Evolutionary conservation across 2,888 invertebrate genomes (phyloP), one percentile per base, ranked within the genome.

Genomic region (Diarsia rubi): DNA sequence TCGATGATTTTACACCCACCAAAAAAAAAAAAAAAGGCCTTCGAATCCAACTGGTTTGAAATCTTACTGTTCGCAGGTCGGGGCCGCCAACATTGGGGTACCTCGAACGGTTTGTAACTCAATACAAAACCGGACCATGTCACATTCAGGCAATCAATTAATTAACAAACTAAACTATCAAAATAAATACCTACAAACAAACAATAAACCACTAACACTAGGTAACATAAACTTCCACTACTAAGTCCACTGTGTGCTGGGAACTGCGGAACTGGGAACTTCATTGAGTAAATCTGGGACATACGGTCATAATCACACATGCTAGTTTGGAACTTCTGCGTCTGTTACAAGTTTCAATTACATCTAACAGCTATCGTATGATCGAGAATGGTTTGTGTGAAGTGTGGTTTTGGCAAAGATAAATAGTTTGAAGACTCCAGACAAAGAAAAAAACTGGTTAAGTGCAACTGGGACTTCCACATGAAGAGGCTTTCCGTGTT

Each of bases 241-340:
- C 44, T 52, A 63, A 74, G 75, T 67, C 66, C 31, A 67, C 63
- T 59, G 12, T 69, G n/a, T 1, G 24, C 72, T 52, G 21, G 24
- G 19, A 37, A 37, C 57, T 12, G 27, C 14, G 42, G 49, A 49
- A 31, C 37, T 37, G 45, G 57, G 21, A 69, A 69, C 68, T 69
- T 6, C 59, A 69, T 47, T 54, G 54, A 78, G 69, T 63, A 63
- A 49, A 78, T 78, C 54, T 73, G 37, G 42, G 57, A 57, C 49
- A 76, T 63, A 12, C 60, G 24, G 16, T 31, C 21, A 31, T 71
- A 57, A 63, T 79, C 71, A 63, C 79, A 77, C 49, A 79, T 63
- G 42, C 42, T n/a, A 64, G 72, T 79, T 79, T 0, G 31, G 14
- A 71, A 77, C 72, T 79, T 64, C 4, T 21, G 47, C 54, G 42